Evolutionary conservation across 2,888 invertebrate species (phyloP).

Genomic region (Temnothorax rugatulus): DNA sequence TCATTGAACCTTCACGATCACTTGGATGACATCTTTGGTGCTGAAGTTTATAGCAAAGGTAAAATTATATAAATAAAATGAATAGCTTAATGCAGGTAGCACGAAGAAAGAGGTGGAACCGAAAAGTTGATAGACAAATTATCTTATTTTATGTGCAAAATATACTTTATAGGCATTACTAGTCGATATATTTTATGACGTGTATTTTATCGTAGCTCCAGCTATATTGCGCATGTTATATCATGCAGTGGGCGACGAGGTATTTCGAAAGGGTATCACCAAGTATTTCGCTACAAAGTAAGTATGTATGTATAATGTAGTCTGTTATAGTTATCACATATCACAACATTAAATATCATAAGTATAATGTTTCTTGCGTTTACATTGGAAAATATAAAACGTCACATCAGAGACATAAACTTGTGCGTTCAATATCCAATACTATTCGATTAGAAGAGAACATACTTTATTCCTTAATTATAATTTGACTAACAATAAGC

Average conservation of each 20-base stretch:
- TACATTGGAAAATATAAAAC: too few species aligned
- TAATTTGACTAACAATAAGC: too few species aligned
- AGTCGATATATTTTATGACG: not conserved
- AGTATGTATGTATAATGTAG: too few species aligned
- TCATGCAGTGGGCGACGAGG: constrained; percentile 86
- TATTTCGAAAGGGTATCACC: constrained; percentile 85
- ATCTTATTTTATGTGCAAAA: not conserved
- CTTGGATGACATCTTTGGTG: not conserved
- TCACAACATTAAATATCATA: too few species aligned
- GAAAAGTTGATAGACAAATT: not conserved
- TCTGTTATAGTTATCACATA: too few species aligned
- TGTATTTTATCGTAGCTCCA: constrained; percentile 73
- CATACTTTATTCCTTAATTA: too few species aligned
- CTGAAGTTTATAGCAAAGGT: not conserved
- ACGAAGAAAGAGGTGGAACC: not conserved
- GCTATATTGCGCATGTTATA: constrained; percentile 88
- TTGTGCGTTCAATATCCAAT: too few species aligned
- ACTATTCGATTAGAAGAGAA: too few species aligned
- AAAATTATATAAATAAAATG: not conserved
- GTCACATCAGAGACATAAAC: too few species aligned
- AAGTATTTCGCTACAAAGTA: constrained; percentile 68
- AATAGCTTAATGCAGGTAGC: not conserved
- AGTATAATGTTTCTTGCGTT: too few species aligned
- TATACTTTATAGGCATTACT: not conserved
- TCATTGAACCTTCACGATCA: not conserved